These are phyloP conservation scores for Poliocrania exsul DNA, from an alignment of 2,797 vertebrate species.

Conservation along the genomic window DNA sequence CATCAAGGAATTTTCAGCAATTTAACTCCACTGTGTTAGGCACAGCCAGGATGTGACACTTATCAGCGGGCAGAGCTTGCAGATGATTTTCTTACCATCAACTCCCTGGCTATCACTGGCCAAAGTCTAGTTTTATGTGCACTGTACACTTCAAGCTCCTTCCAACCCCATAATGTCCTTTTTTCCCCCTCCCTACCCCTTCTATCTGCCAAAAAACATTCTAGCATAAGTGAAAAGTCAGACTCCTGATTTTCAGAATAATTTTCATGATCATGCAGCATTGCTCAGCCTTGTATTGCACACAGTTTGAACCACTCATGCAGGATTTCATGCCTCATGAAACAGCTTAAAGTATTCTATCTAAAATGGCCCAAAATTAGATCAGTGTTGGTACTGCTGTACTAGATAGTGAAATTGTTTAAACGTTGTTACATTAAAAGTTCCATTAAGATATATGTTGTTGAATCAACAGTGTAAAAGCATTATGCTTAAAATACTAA, in stretches of 20 bases:
- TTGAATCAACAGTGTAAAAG: background rate
- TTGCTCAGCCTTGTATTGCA: background rate
- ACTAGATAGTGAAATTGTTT: background rate
- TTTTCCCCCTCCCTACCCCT: too few species aligned
- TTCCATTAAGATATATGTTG: background rate
- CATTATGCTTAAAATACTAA: background rate
- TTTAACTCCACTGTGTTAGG: background rate
- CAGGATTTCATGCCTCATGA: background rate
- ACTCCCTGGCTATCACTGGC: background rate
- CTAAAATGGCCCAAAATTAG: background rate
- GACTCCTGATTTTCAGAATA: background rate
- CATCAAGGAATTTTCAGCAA: background rate
- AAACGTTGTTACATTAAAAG: background rate
- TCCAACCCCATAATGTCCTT: background rate
- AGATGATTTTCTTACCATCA: background rate
- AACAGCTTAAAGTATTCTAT: background rate
- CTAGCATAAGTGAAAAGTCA: background rate
- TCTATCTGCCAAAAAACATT: background rate
- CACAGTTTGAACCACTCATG: background rate
- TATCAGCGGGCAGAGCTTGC: fast-evolving
- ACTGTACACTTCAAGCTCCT: background rate
- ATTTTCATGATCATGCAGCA: background rate
- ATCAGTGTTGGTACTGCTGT: background rate
- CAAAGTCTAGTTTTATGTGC: background rate
- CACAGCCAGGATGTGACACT: background rate